Evolutionary conservation across 2,888 invertebrate genomes (phyloP), one percentile per base, ranked within the genome.

Genomic region (Caenorhabditis auriculariae): DNA sequence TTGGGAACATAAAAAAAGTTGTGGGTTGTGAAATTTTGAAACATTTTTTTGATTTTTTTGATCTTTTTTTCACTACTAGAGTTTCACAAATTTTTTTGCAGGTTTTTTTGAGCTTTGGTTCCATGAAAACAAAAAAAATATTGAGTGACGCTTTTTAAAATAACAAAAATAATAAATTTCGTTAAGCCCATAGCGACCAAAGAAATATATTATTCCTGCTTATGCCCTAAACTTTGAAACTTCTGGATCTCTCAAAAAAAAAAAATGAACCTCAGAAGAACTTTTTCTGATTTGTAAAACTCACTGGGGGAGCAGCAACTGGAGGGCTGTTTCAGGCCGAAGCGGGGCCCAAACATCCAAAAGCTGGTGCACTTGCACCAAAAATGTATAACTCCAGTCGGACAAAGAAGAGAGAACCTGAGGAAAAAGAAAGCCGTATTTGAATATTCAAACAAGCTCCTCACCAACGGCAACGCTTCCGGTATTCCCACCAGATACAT

Each of bases 241-340:
- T n/a, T n/a, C n/a, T n/a, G n/a, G n/a, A n/a, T n/a, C n/a, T n/a
- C 35, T 32, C 15, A 12, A 12, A 32, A 32, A 32, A 12, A 12
- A 7, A 15, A 7, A 32, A n/a, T n/a, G n/a, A n/a, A n/a, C n/a
- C n/a, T n/a, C n/a, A n/a, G n/a, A n/a, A n/a, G n/a, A n/a, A n/a
- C n/a, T n/a, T n/a, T n/a, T n/a, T n/a, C n/a, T 17, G 6, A 12
- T 23, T 28, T 39, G 17, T 39, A 26, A 43, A 51, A 81, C 83
- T 83, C 84, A 91, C 91, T 91, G 90, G 26, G 96, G 95, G 66
- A 96, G 83, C 52, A 98, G 86, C 52, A 98, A 85, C 82, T 95
- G 91, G 77, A 98, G 86, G 0, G 95, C 91, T 84, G 92, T 90
- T 56, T 92, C 86, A 0, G 94, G 91, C 52, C 89, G 88, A 29